These are phyloP conservation scores for Phenacoccus solenopsis DNA, from an alignment of 1,140 invertebrate genomes.

Conservation along the genomic window DNA sequence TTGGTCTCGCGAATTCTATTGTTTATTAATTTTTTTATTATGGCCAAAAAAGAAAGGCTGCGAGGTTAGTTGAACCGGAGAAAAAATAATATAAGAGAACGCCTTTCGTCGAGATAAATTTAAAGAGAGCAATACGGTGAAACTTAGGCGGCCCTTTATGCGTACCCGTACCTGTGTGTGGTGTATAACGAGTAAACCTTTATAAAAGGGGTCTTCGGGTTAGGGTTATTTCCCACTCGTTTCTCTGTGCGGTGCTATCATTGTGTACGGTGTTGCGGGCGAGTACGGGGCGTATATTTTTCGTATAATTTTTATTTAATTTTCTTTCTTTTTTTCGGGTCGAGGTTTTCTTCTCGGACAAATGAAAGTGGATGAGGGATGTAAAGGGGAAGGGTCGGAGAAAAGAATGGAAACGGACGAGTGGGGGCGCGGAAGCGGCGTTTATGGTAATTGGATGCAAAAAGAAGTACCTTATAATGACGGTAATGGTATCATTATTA, in stretches of 20 bases:
- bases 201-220: not conserved
- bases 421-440: not conserved
- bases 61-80: no score
- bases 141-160: no score
- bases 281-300: no score
- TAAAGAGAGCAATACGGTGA: no score
- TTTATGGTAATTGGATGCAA: not conserved
- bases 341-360: not conserved
- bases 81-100: no score
- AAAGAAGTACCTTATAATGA: not conserved
- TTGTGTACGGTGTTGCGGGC: no score
- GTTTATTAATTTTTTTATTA: not conserved
- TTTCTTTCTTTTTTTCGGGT: not conserved
- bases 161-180: no score
- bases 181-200: no score
- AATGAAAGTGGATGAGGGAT: not conserved
- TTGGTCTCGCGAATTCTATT: conserved; percentile 1
- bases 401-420: not conserved
- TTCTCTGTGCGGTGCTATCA: no score
- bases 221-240: not conserved
- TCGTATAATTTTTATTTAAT: not conserved
- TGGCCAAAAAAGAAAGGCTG: no score
- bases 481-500: not conserved
- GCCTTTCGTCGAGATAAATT: no score
- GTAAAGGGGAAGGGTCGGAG: not conserved